Evolutionary conservation across 2,113 vertebrate genomes (phyloP), one percentile per base, ranked within the genome.

Genomic region (Serilophus lunatus): DNA sequence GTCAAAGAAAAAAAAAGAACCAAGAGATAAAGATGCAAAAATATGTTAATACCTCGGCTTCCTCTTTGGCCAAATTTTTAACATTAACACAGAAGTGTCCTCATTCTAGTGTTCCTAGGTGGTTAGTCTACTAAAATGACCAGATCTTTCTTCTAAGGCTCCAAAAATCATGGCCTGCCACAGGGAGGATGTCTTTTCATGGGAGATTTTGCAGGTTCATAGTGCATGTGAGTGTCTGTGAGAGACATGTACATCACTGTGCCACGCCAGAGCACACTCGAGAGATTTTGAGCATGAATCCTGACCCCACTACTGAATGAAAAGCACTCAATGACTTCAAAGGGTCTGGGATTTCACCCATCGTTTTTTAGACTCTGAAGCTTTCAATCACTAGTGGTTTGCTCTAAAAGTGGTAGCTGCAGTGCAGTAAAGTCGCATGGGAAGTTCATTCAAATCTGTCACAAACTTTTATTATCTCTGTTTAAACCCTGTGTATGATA

Each of bases 261-360:
- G 84, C 93, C 78, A 77, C 8, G 59, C 63, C 87, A 88, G 88
- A 35, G 9, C 79, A 76, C 82, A 69, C 80, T 81, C 2, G 9
- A 78, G 90, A 96, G 88, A 78, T 86, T 80, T 23, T 77, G 80
- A 95, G 93, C 71, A 8, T 71, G 90, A 95, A 96, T 96, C 90
- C 95, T 95, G 92, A 96, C 93, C 95, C 77, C 88, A 45, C 68
- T 35, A 78, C 57, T 90, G 92, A 88, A 75, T 88, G 93, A 92
- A 84, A 96, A 96, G 90, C 85, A 64, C 93, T 96, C 82, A 96
- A 93, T 94, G 93, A 94, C 94, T 96, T 96, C 96, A 96, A 92
- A 96, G 95, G 66, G 36, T 47, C 78, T 1, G 7, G 76, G 90
- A 96, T 96, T 95, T 96, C 93, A 93, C 94, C 88, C 90, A 95